Conservation (phyloP, 2,797 vertebrate genomes). For the Artibeus jamaicensis region DNA sequence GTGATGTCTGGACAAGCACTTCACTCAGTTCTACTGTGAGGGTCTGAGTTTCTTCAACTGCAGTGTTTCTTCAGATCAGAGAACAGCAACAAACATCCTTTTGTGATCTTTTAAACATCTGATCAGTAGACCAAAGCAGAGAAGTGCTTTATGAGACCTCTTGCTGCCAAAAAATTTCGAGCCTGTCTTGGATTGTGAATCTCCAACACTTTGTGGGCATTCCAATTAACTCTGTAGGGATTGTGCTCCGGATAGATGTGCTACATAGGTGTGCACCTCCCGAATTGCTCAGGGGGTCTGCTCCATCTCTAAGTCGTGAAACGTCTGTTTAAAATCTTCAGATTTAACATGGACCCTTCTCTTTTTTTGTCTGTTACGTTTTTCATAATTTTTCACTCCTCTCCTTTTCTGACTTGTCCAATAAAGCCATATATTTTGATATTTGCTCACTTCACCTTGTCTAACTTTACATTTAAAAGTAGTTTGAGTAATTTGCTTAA, state of each 20-base stretch:
- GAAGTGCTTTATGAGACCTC: not conserved
- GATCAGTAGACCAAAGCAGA: not conserved
- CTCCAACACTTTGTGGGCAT: not conserved
- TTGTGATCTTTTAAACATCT: not conserved
- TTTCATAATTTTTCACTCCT: not conserved
- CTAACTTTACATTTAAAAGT: not conserved
- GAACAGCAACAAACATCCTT: not conserved
- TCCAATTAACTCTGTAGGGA: not conserved
- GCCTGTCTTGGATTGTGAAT: not conserved
- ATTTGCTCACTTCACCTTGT: not conserved
- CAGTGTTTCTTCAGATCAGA: not conserved
- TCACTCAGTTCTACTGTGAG: not conserved
- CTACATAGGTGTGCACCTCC: not conserved
- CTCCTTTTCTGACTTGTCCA: not conserved
- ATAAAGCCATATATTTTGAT: not conserved
- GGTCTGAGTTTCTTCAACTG: not conserved
- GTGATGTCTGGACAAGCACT: not conserved
- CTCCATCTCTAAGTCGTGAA: not conserved
- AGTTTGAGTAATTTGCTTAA: not conserved
- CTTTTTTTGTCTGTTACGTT: not conserved
- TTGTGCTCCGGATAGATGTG: not conserved
- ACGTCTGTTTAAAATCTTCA: not conserved
- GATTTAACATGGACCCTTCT: not conserved
- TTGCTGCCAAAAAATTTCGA: not conserved
- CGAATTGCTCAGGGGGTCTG: not conserved